Base-by-base conservation (phyloP, 1,140 invertebrate species). In the Dendrolimus kikuchii region DNA sequence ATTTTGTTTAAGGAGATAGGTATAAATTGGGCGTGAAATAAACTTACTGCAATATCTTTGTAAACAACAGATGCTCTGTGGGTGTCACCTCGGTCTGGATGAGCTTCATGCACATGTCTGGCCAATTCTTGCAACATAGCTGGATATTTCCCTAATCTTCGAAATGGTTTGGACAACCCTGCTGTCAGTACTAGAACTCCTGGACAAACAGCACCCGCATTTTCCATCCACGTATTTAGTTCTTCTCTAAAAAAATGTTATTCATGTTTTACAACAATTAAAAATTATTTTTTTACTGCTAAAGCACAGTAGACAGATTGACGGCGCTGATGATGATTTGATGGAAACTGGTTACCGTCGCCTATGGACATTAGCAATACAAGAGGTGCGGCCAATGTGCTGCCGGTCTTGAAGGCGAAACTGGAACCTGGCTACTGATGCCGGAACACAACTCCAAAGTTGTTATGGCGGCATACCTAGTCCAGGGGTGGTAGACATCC, bases 11-110 rank as follows among this genome's bases (percentile, higher is more conserved):
- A n/a, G n/a, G n/a, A n/a, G n/a, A n/a, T n/a, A n/a, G n/a, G n/a
- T n/a, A n/a, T n/a, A 23, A 23, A 23, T 23, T 23, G 23, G 6
- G 36, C 6, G 46, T 40, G 6, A 7, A 3, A 52, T 38, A 49
- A 53, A 91, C 92, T 91, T 88, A 98, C 96, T 57, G 95, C 93
- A 70, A 99, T 95, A 71, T 99, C 96, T 80, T 97, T 95, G 82
- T 98, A 99, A 38, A 99, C 94, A 60, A 92, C 92, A 65, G 97
- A 94, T 45, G 97, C 97, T 59, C 98, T 89, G 80, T 99, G 97
- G 2, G 97, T 96, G 76, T 99, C 98, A 4, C 98, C 98, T 61
- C 98, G 89, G 86, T 99, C 98, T 3, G 95, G 91, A 87, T 99
- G 97, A 74, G 92, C 94, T 83, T 99, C 98, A 89, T 97, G 95